Percentiles rank a stretch among this genome's conserved stretches.
phyloP scores from a whole-genome alignment of 2,113 vertebrate species.

The Verasper variegatus region DNA sequence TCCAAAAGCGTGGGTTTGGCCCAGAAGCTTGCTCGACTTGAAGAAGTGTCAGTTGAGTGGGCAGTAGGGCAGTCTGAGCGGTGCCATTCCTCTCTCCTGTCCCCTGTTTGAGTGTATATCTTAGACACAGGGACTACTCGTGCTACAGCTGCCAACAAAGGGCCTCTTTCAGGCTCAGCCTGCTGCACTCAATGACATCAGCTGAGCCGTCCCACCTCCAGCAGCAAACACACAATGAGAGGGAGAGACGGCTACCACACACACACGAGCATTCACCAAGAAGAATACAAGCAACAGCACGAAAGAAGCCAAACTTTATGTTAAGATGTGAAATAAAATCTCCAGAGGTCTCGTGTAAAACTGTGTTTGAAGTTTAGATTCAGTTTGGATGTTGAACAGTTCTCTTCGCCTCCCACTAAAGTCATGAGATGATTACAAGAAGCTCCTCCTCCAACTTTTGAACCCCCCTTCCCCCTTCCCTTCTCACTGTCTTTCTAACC shows the following conservation, averaged over 20 bases:
- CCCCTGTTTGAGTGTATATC: conserved; percentile 62
- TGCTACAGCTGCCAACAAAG: conserved; percentile 92
- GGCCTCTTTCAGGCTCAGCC: conserved; percentile 88
- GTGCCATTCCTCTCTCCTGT: conserved; percentile 76
- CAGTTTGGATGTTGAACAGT: conserved; percentile 5
- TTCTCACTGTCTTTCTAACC: conserved; percentile 43
- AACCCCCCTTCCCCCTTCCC: conserved; percentile 44
- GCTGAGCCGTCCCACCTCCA: conserved; percentile 85
- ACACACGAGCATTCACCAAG: neutral
- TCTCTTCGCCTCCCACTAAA: conserved; percentile 52
- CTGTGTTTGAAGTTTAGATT: neutral
- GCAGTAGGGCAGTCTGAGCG: conserved; percentile 52
- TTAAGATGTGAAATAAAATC: conserved; percentile 22
- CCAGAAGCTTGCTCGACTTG: conserved; percentile 18
- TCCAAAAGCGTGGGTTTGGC: conserved; percentile 27
- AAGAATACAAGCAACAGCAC: conserved; percentile 48
- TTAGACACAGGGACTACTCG: conserved; percentile 81
- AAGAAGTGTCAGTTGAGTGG: conserved; percentile 63
- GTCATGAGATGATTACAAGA: conserved; percentile 62
- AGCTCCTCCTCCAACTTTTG: conserved; percentile 57
- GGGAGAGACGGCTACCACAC: conserved; percentile 51
- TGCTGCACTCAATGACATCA: conserved; percentile 91
- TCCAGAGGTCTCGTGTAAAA: conserved; percentile 19
- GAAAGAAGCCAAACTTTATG: conserved; percentile 2
- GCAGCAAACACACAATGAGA: conserved; percentile 77